These are phyloP conservation scores for Lacerta agilis DNA, from an alignment of 2,797 vertebrate genomes.

Conservation along the genomic window DNA sequence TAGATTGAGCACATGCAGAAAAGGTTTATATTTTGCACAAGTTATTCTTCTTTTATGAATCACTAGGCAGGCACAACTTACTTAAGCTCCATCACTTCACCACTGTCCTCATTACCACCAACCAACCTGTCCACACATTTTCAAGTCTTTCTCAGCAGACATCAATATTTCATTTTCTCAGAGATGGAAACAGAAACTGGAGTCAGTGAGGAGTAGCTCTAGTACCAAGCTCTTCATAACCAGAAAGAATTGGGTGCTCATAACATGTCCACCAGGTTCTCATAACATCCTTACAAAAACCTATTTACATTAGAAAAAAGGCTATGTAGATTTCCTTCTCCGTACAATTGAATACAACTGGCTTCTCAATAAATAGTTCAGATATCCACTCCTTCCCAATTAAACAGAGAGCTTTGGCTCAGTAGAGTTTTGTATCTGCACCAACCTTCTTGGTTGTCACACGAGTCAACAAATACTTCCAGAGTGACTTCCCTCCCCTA, in stretches of 20 bases:
- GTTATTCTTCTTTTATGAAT: background rate
- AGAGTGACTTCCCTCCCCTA: background rate
- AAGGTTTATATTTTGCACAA: too few relatives aligned
- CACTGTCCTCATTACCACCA: background rate
- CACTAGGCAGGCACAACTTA: background rate
- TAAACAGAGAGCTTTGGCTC: background rate
- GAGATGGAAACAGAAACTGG: background rate
- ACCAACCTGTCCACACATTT: background rate
- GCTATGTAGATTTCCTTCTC: background rate
- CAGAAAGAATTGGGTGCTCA: background rate
- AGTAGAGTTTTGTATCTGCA: background rate
- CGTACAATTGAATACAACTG: background rate
- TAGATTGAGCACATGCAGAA: background rate
- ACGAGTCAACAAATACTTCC: background rate
- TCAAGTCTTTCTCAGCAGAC: background rate
- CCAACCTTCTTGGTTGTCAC: background rate
- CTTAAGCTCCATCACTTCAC: background rate
- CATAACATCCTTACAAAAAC: background rate
- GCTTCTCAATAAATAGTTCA: background rate
- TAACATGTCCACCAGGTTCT: background rate
- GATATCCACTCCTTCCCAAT: background rate
- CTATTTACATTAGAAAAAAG: background rate
- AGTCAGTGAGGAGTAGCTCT: background rate
- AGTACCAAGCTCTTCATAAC: background rate
- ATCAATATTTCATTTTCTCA: background rate